A percentile compares a stretch with the other conserved stretches of the same genome.
Conservation (phyloP, 2,888 invertebrate species). For the Cephus rjabovi region DNA sequence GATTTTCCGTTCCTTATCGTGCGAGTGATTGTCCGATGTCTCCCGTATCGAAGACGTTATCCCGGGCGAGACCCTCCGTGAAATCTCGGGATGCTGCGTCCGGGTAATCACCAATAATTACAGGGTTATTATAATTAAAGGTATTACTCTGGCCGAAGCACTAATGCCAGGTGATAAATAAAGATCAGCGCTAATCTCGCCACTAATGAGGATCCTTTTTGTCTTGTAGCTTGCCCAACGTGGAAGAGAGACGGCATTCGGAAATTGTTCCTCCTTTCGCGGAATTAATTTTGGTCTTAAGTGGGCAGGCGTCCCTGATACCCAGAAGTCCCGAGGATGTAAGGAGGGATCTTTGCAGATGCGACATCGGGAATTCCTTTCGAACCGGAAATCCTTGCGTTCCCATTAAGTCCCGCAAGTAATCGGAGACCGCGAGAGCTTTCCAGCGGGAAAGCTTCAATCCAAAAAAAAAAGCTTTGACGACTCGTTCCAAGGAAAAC, state of each 20-base stretch:
- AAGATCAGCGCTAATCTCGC: constrained; percentile 43
- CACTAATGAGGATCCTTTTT: constrained; percentile 27
- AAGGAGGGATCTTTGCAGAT: background rate
- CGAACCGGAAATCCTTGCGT: background rate
- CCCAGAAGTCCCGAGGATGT: background rate
- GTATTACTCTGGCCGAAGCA: constrained; percentile 35
- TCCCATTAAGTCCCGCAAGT: background rate
- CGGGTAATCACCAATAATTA: background rate
- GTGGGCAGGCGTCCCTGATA: background rate
- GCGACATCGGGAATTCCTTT: background rate
- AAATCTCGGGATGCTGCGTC: background rate
- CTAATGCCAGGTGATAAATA: constrained; percentile 38
- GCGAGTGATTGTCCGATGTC: too few species aligned
- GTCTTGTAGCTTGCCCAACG: constrained; percentile 10
- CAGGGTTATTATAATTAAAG: background rate
- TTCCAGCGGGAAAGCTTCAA: background rate
- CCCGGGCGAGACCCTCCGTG: background rate
- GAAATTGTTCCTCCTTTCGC: background rate
- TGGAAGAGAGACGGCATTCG: background rate
- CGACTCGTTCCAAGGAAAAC: too few species aligned
- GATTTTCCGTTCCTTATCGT: too few species aligned
- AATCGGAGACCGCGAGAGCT: background rate
- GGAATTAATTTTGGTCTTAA: constrained; percentile 2
- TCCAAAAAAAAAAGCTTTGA: background rate
- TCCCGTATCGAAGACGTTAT: background rate